phyloP scores from a whole-genome alignment of 2,888 invertebrate species.

The Lepetodrilus schrolli region DNA sequence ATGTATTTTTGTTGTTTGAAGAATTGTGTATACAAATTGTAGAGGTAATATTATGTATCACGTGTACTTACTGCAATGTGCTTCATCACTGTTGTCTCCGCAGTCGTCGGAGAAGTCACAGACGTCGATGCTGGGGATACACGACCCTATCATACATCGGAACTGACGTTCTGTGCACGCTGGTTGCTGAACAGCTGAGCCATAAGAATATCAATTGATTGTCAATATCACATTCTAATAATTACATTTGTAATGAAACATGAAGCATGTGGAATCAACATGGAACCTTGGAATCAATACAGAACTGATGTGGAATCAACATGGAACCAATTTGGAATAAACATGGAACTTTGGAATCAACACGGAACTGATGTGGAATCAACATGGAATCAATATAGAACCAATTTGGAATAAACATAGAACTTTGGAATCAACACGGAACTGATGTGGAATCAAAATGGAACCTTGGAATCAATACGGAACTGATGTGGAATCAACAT shows the following conservation, averaged over 20 bases:
- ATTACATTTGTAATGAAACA: neutral
- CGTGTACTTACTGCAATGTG: slow-evolving; percentile 45
- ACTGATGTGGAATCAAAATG: too few species aligned
- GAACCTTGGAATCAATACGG: too few species aligned
- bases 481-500: too few species aligned
- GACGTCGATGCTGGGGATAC: slow-evolving; percentile 50
- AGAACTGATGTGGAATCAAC: too few species aligned
- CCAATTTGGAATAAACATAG: too few species aligned
- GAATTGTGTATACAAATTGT: neutral
- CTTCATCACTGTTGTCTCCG: slow-evolving; percentile 71
- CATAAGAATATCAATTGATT: too few species aligned
- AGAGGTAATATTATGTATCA: neutral
- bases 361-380: too few species aligned
- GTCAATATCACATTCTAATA: neutral
- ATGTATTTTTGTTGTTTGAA: neutral
- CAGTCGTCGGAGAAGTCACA: slow-evolving; percentile 72
- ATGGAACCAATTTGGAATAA: too few species aligned
- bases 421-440: too few species aligned
- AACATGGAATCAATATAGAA: too few species aligned
- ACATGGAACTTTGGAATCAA: too few species aligned
- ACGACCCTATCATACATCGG: slow-evolving; percentile 63
- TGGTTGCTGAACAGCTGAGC: slow-evolving; percentile 49
- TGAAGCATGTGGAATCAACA: neutral
- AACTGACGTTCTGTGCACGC: slow-evolving; percentile 53
- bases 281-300: too few species aligned